These are phyloP conservation scores for Patella depressa DNA, from an alignment of 2,888 invertebrate genomes.

Conservation along the genomic window DNA sequence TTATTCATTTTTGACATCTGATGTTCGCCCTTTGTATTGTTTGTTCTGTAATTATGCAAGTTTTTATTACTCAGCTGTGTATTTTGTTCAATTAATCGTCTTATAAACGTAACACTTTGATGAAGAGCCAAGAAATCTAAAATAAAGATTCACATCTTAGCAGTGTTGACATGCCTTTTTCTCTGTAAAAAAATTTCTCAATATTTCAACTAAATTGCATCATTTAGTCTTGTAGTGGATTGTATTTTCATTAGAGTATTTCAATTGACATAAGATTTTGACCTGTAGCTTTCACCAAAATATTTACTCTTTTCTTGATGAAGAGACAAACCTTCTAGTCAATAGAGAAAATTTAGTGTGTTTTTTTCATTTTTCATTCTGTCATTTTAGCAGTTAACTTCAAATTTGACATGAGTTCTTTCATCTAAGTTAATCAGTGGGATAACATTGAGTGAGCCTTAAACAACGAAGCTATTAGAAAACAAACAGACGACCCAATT, in stretches of 20 bases:
- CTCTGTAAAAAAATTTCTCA: not conserved
- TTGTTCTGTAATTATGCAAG: too few relatives aligned
- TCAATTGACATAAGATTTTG: constrained; percentile 10
- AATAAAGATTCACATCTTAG: too few relatives aligned
- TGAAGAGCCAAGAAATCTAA: too few relatives aligned
- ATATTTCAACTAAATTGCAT: not conserved
- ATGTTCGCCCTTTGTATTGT: too few relatives aligned
- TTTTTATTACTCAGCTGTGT: too few relatives aligned
- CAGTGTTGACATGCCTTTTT: too few relatives aligned
- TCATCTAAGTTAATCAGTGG: constrained; percentile 17
- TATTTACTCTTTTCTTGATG: constrained; percentile 12
- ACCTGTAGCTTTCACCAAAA: constrained; percentile 4
- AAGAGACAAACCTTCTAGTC: constrained; percentile 4
- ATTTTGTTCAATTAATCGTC: too few relatives aligned
- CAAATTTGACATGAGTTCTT: constrained; percentile 21
- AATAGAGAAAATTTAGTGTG: not conserved
- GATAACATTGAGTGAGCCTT: constrained; percentile 24
- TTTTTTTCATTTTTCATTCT: constrained; percentile 21
- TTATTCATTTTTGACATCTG: too few relatives aligned
- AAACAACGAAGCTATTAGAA: constrained; percentile 27
- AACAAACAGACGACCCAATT: constrained; percentile 25
- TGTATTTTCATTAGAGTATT: not conserved
- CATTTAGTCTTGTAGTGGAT: not conserved
- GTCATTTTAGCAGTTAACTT: constrained; percentile 17
- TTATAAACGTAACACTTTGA: too few relatives aligned